Conservation (phyloP, 2,113 vertebrate genomes). For the Xenus cinereus region DNA sequence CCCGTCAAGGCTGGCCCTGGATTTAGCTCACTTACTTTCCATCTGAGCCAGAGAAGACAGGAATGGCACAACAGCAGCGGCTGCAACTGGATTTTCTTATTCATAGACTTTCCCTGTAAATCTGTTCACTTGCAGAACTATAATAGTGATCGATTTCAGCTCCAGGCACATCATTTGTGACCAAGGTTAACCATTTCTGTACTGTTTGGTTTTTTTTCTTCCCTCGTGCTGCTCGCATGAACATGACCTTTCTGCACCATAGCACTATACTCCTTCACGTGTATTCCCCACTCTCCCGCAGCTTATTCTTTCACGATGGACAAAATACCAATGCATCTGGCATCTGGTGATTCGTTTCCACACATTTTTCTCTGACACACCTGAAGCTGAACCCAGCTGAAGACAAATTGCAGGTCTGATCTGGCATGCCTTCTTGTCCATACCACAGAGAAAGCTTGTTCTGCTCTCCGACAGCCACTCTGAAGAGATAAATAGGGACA, state of each 20-base stretch:
- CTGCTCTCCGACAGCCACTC: not conserved
- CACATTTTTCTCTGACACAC: not conserved
- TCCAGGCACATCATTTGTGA: not conserved
- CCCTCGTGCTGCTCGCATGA: not conserved
- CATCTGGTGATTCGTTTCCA: not conserved
- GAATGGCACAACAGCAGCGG: not conserved
- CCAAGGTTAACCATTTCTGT: not conserved
- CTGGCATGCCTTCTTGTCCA: not conserved
- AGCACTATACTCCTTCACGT: accelerated
- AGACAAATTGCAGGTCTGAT: not conserved
- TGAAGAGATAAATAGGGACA: not conserved
- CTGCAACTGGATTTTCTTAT: not conserved
- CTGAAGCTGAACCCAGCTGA: not conserved
- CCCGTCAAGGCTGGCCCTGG: not conserved
- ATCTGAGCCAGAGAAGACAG: not conserved
- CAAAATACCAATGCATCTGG: not conserved
- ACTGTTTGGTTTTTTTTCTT: not conserved
- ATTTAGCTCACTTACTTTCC: not conserved
- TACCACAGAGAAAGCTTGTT: not conserved
- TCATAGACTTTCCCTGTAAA: not conserved
- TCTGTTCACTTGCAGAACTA: not conserved
- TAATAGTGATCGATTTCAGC: not conserved
- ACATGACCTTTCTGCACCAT: not conserved
- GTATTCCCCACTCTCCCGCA: not conserved
- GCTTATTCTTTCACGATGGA: not conserved